A percentile compares a stretch with the other conserved stretches of the same genome.
phyloP scores from a whole-genome alignment of 2,113 vertebrate genomes.

The Hippocampus abdominalis region DNA sequence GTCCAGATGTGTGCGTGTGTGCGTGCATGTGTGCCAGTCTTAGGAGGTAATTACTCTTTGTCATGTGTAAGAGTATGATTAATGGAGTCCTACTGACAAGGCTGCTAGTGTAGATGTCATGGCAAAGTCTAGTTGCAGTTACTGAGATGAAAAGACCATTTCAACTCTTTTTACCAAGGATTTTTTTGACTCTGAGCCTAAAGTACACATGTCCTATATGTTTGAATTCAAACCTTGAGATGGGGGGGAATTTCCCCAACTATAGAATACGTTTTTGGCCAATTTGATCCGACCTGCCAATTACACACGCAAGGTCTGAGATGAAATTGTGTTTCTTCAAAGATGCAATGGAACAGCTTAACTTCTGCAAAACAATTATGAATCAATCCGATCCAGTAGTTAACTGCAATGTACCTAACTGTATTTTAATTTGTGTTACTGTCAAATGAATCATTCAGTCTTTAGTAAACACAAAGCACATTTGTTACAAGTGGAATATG shows the following conservation, averaged over 20 bases:
- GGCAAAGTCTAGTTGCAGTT: conserved; percentile 49
- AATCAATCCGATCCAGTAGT: no score
- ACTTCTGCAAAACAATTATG: not conserved
- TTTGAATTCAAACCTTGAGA: not conserved
- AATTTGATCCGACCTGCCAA: not conserved
- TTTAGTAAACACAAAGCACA: no score
- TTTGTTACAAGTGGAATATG: no score
- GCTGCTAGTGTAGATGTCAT: conserved; percentile 59
- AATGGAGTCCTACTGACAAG: conserved; percentile 67
- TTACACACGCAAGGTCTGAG: not conserved
- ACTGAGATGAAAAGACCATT: conserved; percentile 50
- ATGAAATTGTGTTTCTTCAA: not conserved
- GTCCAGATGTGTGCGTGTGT: not conserved
- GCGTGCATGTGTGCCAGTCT: conserved; percentile 15
- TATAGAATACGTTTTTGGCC: no score
- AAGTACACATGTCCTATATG: not conserved
- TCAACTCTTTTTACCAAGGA: conserved; percentile 13
- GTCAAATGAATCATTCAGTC: no score
- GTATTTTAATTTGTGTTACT: no score
- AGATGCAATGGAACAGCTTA: not conserved
- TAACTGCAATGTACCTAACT: no score
- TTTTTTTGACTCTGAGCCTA: not conserved
- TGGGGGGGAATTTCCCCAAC: no score
- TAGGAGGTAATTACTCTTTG: conserved; percentile 67
- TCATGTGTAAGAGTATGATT: conserved; percentile 69